Evolutionary conservation across 23 tunicate species (phyloP).

Genomic region (Styela clava): DNA sequence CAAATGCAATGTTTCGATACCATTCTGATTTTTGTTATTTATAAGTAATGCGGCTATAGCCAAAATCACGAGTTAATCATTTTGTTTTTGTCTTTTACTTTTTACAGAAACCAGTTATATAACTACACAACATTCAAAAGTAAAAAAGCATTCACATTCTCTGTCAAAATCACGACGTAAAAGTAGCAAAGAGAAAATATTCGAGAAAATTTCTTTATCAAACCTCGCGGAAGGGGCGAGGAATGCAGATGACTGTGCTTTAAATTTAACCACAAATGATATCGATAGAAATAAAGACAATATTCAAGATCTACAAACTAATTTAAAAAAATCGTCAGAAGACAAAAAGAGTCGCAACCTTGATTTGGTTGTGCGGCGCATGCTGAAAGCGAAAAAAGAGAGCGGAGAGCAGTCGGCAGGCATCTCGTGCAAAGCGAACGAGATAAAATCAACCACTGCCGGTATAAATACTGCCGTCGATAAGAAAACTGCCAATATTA

Average conservation of each 20-base stretch:
- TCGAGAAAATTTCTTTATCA: not conserved
- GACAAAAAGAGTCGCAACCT: conserved; percentile 42
- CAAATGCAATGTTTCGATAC: no score
- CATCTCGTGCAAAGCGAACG: conserved; percentile 13
- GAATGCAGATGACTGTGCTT: not conserved
- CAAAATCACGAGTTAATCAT: no score
- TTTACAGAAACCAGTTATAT: not conserved
- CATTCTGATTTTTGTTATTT: no score
- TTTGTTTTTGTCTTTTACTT: no score
- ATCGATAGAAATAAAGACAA: not conserved
- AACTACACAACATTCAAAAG: not conserved
- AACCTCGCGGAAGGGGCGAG: not conserved
- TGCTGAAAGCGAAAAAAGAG: conserved; percentile 50
- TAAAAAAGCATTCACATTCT: not conserved
- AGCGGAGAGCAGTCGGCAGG: conserved; percentile 8
- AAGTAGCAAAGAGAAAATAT: not conserved
- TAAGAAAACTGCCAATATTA: not conserved
- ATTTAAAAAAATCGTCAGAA: not conserved
- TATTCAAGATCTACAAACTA: not conserved
- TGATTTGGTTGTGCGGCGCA: conserved; percentile 66
- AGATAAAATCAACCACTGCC: conserved; percentile 6
- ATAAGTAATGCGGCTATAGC: no score
- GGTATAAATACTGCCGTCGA: not conserved
- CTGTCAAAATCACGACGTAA: not conserved
- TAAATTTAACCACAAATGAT: not conserved